Percentiles rank a stretch among this genome's conserved stretches.
phyloP scores from a whole-genome alignment of 2,797 vertebrate species.

The Molossus alvarezi region DNA sequence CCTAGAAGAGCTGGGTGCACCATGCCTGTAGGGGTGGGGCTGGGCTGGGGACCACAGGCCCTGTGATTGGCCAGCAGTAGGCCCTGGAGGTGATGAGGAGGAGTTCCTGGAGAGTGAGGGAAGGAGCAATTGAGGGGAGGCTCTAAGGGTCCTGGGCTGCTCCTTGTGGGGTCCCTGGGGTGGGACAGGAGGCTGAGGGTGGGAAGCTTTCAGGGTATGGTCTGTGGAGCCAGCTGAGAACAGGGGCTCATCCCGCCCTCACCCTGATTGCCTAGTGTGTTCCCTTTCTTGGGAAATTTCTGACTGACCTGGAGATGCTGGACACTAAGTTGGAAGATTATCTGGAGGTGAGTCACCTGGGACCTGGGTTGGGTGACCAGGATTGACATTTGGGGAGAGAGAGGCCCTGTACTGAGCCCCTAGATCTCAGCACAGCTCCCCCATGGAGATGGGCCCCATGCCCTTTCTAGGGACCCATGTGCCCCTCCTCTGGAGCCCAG shows the following conservation, averaged over 20 bases:
- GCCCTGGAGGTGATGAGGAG: background rate
- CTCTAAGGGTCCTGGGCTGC: too few relatives aligned
- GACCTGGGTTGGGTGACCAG: too few relatives aligned
- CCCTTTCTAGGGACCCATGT: background rate
- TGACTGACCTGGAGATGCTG: too few relatives aligned
- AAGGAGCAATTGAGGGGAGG: too few relatives aligned
- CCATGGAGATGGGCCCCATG: too few relatives aligned
- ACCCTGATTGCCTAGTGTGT: slow-evolving; percentile 90
- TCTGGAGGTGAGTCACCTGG: too few relatives aligned
- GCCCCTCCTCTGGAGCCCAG: background rate
- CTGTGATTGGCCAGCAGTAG: too few relatives aligned
- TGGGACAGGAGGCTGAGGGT: background rate
- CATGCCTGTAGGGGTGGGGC: too few relatives aligned
- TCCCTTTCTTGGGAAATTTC: slow-evolving; percentile 92
- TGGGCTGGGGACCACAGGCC: too few relatives aligned
- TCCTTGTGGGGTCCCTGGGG: background rate
- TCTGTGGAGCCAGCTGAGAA: background rate
- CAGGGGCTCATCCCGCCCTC: background rate
- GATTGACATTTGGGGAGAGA: too few relatives aligned
- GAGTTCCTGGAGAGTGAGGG: background rate
- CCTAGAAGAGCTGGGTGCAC: too few relatives aligned
- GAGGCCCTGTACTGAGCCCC: background rate
- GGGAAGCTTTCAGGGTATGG: background rate
- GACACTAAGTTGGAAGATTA: too few relatives aligned
- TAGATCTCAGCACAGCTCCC: background rate